Base-by-base conservation (phyloP, 2,888 invertebrate species). In the Campoplex capitator region DNA sequence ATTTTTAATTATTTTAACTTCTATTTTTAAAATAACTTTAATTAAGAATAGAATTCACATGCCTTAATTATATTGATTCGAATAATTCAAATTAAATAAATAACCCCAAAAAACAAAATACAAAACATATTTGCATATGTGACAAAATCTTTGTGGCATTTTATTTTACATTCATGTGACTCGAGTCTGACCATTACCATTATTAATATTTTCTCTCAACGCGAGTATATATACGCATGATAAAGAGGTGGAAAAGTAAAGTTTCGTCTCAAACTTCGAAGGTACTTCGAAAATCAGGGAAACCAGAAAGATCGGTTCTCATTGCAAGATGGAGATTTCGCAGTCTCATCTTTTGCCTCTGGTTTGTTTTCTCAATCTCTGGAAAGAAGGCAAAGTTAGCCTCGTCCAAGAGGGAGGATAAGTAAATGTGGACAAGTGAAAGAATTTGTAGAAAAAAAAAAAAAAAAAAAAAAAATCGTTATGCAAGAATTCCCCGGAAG, bases 361-460 rank as follows among this genome's bases (percentile, higher is more conserved):
- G 58, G 79, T 80, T 84, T 75, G 68, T 79, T 74, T 68, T 80
- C 45, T 56, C 35, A 35, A 56, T 74, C 73, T 32, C 18, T 54
- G 68, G 68, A 35, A 71, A 48, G 73, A 54, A 78, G 62, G 71
- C 6, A 76, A 77, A 85, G 71, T 84, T 84, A 74, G 51, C 23
- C 18, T 32, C 7, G 32, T 35, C 51, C 58, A 35, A 68, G 13
- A 45, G 45, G 38, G 23, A 38, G 81, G 71, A 42, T 71, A 71
- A 84, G 84, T 84, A 71, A 54, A 85, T 54, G 81, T 56, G 71
- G 76, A 70, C 83, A 32, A 68, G 84, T 77, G 54, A 81, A 81
- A 76, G 81, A 80, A 84, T 80, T 56, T 23, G 76, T 58, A 65
- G 0, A 23, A 23, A 23, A 23, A 23, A 23, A 23, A 45, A 78